Base-by-base conservation (phyloP, 2,888 invertebrate genomes). In the Eristalis pertinax region DNA sequence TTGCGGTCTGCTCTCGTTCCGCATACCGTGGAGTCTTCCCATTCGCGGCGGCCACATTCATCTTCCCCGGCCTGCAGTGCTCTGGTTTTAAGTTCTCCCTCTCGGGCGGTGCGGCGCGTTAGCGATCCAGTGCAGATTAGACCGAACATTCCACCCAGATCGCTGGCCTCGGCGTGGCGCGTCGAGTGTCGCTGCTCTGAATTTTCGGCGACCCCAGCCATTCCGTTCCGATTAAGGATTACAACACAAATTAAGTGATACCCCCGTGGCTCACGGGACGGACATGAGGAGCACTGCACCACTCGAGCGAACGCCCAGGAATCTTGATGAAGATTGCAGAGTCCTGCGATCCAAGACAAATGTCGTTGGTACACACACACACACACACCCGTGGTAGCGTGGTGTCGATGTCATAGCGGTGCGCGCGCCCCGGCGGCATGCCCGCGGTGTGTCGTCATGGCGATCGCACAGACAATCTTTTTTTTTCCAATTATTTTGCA, bases 401-500 rank as follows among this genome's bases (percentile, higher is more conserved):
- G 43, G 69, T 69, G 63, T 70, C 68, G 77, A 69, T 68, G 69
- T 77, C 69, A 63, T 67, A 65, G 56, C 74, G 65, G 74, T 74
- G n/a, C n/a, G n/a, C n/a, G 74, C 43, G 43, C 43, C 43, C n/a
- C 1, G 62, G 64, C 64, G n/a, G 32, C 3, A 1, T 29, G 32
- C 15, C 1, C 32, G 7, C 5, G 32, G 35, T 32, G 65, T 22
- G 38, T 63, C 35, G 60, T 15, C 26, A 19, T 60, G 24, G 11
- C 50, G 43, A 89, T 88, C 88, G 89, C 89, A 73, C 89, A 89
- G 87, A 89, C 90, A 90, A 32, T 10, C 8, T 32, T 90, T 90
- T 90, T 90, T 90, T 86, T 91, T 90, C 90, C 91, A 91, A 91
- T 91, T 91, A 91, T 90, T 90, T 90, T 90, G 89, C 90, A 90